phyloP scores from a whole-genome alignment of 2,113 vertebrate species.

The Pogona vitticeps region DNA sequence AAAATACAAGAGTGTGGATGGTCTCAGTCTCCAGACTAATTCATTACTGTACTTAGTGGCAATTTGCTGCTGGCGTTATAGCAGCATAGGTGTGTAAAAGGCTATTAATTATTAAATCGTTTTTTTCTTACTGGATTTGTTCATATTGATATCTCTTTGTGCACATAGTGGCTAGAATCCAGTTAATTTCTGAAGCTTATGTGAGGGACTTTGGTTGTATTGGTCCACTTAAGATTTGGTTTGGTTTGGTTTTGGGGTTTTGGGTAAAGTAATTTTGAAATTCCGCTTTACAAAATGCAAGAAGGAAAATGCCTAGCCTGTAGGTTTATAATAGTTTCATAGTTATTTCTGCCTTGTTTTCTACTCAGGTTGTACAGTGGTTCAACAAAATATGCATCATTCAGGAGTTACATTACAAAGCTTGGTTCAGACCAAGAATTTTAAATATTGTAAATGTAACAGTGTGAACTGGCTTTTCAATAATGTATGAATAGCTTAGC shows the following conservation, averaged over 20 bases:
- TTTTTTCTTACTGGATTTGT: background rate
- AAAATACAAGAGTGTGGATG: too few relatives aligned
- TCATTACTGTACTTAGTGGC: too few relatives aligned
- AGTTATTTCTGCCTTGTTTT: background rate
- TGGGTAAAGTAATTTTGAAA: background rate
- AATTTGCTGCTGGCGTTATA: too few relatives aligned
- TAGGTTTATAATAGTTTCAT: too few relatives aligned
- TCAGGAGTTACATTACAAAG: background rate
- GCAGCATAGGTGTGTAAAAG: too few relatives aligned
- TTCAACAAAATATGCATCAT: background rate
- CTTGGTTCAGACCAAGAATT: background rate
- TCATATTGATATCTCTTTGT: background rate
- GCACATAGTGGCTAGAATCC: background rate
- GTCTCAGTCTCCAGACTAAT: too few relatives aligned
- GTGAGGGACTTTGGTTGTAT: background rate
- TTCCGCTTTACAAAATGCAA: too few relatives aligned
- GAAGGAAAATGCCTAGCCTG: too few relatives aligned
- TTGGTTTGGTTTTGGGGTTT: background rate
- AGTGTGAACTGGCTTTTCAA: background rate
- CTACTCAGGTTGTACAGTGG: background rate
- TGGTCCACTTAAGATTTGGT: too few relatives aligned
- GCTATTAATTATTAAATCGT: background rate
- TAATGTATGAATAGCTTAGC: too few relatives aligned
- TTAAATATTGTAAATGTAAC: background rate
- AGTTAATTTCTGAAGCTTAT: background rate